Evolutionary conservation across 2,113 vertebrate genomes (phyloP).

Genomic region (Nothoprocta perdicaria): DNA sequence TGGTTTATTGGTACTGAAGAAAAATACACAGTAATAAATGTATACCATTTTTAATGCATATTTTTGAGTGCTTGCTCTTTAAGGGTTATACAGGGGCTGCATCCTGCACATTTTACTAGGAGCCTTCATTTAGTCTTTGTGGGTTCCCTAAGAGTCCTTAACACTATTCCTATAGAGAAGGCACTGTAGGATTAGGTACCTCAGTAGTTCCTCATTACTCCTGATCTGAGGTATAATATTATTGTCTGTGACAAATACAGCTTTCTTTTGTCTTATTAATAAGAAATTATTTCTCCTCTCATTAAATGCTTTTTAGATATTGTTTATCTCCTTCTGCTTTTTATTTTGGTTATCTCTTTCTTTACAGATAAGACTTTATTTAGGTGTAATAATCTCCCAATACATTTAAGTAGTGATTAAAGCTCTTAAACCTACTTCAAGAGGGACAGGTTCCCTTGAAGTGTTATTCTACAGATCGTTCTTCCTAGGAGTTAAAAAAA

Average conservation of each 20-base stretch:
- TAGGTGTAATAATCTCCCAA: neutral
- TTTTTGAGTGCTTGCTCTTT: neutral
- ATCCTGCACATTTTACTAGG: neutral
- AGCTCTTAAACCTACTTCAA: neutral
- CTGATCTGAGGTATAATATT: neutral
- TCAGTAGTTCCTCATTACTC: neutral
- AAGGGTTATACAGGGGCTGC: neutral
- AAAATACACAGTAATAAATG: neutral
- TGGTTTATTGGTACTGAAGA: neutral
- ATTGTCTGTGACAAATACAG: neutral
- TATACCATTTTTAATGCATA: neutral
- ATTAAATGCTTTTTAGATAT: neutral
- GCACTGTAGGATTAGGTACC: neutral
- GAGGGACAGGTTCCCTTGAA: rapidly evolving
- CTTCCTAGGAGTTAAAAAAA: neutral
- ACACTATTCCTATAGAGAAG: neutral
- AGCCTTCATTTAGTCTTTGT: neutral
- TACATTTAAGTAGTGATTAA: neutral
- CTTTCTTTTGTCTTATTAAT: neutral
- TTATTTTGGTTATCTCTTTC: neutral
- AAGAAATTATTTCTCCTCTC: neutral
- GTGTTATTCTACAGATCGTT: neutral
- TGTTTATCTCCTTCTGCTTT: neutral
- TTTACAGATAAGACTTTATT: neutral
- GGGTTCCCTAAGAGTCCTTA: neutral